These are phyloP conservation scores for Hystrix brachyura DNA, from an alignment of 2,113 vertebrate genomes.

Conservation along the genomic window DNA sequence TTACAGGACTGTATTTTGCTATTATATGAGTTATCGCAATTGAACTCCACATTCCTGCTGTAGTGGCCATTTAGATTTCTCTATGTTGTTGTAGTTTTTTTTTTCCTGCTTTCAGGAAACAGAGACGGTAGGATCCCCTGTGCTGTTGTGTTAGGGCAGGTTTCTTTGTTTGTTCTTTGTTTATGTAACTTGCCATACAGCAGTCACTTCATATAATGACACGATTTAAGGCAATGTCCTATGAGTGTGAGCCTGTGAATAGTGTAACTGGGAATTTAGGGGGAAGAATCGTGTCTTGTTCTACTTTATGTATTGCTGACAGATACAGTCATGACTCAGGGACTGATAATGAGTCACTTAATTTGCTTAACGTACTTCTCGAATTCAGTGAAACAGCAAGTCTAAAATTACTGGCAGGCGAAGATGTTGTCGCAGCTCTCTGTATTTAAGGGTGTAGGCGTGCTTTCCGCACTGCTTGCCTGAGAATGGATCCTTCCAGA, in stretches of 20 bases:
- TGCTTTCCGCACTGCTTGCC: not conserved
- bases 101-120: constrained; percentile 12
- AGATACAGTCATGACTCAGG: constrained; percentile 23
- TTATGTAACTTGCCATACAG: not conserved
- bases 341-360: not conserved
- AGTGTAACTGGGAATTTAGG: not conserved
- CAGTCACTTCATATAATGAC: not conserved
- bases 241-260: not conserved
- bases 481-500: constrained; percentile 23
- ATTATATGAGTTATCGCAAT: not conserved
- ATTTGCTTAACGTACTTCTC: constrained; percentile 38
- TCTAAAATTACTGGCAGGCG: not conserved
- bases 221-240: not conserved
- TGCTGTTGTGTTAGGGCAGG: not conserved
- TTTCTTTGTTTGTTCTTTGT: not conserved
- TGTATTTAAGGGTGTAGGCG: not conserved
- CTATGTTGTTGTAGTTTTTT: not conserved
- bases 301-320: not conserved
- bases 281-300: not conserved
- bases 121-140: not conserved
- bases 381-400: not conserved
- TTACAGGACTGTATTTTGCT: not conserved
- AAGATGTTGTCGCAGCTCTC: not conserved
- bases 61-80: constrained; percentile 6
- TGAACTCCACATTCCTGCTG: not conserved